phyloP scores from a whole-genome alignment of 2,113 vertebrate species.

The Oryzias curvinotus region DNA sequence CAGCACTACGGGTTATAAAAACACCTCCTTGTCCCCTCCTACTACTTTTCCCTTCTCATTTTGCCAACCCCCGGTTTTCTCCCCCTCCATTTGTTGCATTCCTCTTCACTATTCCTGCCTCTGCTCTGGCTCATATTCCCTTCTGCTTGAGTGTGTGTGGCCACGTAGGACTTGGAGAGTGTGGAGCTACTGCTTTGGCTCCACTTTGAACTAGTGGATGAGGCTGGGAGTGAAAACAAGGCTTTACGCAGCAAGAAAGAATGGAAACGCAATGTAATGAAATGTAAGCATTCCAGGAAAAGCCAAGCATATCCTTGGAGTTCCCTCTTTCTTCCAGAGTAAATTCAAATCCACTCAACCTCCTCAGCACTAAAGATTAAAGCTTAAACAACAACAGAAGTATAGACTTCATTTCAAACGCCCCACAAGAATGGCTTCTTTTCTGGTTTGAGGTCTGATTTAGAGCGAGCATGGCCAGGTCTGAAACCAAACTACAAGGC shows the following conservation, averaged over 20 bases:
- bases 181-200: slow-evolving; percentile 39
- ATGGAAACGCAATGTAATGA: slow-evolving; percentile 35
- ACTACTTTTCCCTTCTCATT: slow-evolving; percentile 40
- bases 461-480: slow-evolving; percentile 3
- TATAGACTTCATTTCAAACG: not conserved
- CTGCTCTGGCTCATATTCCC: slow-evolving; percentile 43
- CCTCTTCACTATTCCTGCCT: slow-evolving; percentile 53
- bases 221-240: not conserved
- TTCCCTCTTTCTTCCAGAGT: slow-evolving; percentile 10
- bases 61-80: slow-evolving; percentile 32
- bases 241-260: slow-evolving; percentile 20
- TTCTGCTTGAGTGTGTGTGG: slow-evolving; percentile 46
- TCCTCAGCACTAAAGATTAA: slow-evolving; percentile 13
- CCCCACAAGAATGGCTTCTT: slow-evolving; percentile 4
- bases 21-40: slow-evolving; percentile 43
- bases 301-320: not conserved
- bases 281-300: slow-evolving; percentile 28
- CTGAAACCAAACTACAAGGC: slow-evolving; percentile 20
- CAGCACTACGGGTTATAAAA: slow-evolving; percentile 26
- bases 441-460: slow-evolving; percentile 10
- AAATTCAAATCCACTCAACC: slow-evolving; percentile 35
- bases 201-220: too few species aligned
- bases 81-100: slow-evolving; percentile 51
- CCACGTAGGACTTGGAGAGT: slow-evolving; percentile 58
- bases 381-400: slow-evolving; percentile 7